Evolutionary conservation across 2,797 vertebrate genomes (phyloP), one percentile per base, ranked within the genome.

Genomic region (Microctenopoma stevenorrisi): DNA sequence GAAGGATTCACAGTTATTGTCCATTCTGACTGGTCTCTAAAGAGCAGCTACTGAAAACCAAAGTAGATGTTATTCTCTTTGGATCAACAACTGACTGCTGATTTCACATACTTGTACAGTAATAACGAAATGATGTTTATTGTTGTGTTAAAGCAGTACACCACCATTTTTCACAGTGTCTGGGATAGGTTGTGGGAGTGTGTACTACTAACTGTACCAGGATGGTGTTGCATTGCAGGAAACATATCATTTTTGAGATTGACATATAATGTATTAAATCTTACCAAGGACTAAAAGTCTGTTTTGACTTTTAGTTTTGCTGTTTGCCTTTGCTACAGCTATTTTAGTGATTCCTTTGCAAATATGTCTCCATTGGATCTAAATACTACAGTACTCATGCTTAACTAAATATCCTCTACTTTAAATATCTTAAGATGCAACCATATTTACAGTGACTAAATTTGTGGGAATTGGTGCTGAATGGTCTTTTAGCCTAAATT

Each of bases 401-500:
- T 7, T 33, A 33, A 5, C 1, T 11, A 38, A 11, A 38, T 38
- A 38, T 38, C 37, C 37, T 10, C 1, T 52, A 42, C n/a, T 67
- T 61, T 25, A 52, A 54, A 64, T 50, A 72, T 64, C 30, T 59
- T 13, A 15, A 73, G 13, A 69, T 7, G 44, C 35, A 64, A 72
- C 46, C 8, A 7, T 54, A 46, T 28, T 28, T 63, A 18, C 16
- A 37, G 37, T 51, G 2, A 74, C 26, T 70, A 42, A 69, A 13
- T 18, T 43, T 59, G 58, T 18, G 38, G 38, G 35, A 30, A 53
- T 43, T 58, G 79, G 77, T 85, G 79, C 79, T 78, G 49, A 62
- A 44, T 71, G 40, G 38, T 74, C 71, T 72, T 79, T 72, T 72
- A 72, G 75, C 68, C 82, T 82, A 83, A 82, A 70, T 72, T 75